Base-by-base conservation (phyloP, 2,113 vertebrate species). In the Cephalopterus ornatus region DNA sequence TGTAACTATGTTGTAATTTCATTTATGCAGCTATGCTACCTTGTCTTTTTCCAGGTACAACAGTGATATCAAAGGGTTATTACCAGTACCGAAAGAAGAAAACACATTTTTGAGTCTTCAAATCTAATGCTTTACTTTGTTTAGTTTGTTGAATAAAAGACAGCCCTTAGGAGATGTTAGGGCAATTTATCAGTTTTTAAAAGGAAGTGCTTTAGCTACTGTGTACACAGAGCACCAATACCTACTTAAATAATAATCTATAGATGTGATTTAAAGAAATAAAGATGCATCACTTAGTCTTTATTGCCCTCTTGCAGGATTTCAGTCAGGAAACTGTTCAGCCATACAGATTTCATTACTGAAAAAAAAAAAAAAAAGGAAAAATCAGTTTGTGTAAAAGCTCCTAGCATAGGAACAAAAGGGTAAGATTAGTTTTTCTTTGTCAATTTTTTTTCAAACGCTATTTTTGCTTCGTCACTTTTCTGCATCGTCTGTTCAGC, bases 401-500 rank as follows among this genome's bases (percentile, higher is more conserved):
- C 68, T 81, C 37, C 47, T 63, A 59, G 49, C 52, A 27, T 0
- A 39, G 44, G 23, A 42, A 16, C 23, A 24, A 71, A 58, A 53
- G 37, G 20, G 28, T 58, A 42, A 23, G 53, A 62, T 72, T 39
- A 22, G 7, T 42, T 78, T 74, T 42, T 53, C 28, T 49, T 14
- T 32, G 26, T 49, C 8, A 12, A 0, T 39, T 62, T 55, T 59
- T 53, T 67, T 21, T 14, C 4, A 41, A 41, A 6, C 12, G 5
- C 32, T 20, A 0, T 27, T 67, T 47, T 62, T 61, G 58, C 71
- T 32, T 8, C 22, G 66, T 50, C 79, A 7, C 44, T 47, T 76
- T n/a, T 3, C 72, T 6, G 0, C 8, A 0, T 0, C 4, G 11
- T 3, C 37, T 21, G 21, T 14, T 3, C 33, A 5, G 74, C 5